A percentile compares a stretch with the other conserved stretches of the same genome.
phyloP scores from a whole-genome alignment of 2,113 vertebrate species.

The Ciconia stormi region DNA sequence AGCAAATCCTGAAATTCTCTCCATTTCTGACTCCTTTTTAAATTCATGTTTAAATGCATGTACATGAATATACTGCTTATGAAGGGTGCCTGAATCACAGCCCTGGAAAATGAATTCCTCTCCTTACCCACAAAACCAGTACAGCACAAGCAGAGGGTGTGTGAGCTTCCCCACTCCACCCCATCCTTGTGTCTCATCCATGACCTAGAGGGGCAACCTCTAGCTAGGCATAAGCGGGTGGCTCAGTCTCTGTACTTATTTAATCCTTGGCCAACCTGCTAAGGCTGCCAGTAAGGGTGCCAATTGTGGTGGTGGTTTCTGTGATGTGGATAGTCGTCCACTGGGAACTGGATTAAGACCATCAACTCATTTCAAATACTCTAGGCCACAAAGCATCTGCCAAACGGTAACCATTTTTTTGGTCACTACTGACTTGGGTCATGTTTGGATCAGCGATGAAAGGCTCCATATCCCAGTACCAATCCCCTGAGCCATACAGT shows the following conservation, averaged over 20 bases:
- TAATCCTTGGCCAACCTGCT: conserved; percentile 63
- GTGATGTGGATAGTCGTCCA: conserved; percentile 67
- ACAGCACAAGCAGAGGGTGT: conserved; percentile 53
- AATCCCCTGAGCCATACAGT: conserved; percentile 13
- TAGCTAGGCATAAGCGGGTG: conserved; percentile 46
- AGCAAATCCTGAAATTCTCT: neutral
- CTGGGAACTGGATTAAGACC: conserved; percentile 69
- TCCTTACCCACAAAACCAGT: conserved; percentile 59
- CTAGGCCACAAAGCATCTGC: conserved; percentile 66
- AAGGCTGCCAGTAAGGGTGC: conserved; percentile 54
- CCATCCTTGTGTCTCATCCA: conserved; percentile 43
- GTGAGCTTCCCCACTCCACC: conserved; percentile 49
- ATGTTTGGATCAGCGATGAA: conserved; percentile 63
- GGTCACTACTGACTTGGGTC: conserved; percentile 54
- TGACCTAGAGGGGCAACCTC: conserved; percentile 65
- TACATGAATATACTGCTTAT: neutral
- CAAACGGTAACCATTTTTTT: conserved; percentile 50
- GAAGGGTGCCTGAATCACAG: conserved; percentile 23
- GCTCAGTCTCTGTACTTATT: conserved; percentile 56
- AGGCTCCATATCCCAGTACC: conserved; percentile 51
- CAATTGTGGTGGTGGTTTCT: conserved; percentile 72
- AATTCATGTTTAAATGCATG: neutral
- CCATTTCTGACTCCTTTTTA: neutral
- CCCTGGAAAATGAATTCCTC: conserved; percentile 34
- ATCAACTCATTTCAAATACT: conserved; percentile 64